phyloP scores from a whole-genome alignment of 1,140 invertebrate species.

The Neuroterus valhalla region DNA sequence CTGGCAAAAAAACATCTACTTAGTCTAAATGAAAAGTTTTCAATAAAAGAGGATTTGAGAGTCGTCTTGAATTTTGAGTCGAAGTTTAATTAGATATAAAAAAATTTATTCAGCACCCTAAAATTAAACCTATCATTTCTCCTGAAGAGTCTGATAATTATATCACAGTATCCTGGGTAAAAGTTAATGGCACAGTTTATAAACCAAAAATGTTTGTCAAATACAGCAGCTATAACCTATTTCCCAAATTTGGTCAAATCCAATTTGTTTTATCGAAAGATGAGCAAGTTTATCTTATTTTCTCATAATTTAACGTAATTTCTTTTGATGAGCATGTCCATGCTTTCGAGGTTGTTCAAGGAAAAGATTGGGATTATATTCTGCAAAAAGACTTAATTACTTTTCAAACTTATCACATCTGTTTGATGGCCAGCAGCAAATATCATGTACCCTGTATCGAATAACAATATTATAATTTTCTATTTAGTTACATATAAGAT shows the following conservation, averaged over 20 bases:
- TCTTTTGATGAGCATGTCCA: background rate
- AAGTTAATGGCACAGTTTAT: background rate
- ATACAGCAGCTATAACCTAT: background rate
- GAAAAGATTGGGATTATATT: background rate
- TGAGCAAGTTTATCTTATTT: background rate
- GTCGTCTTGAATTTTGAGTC: background rate
- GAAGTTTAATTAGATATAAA: background rate
- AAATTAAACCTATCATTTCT: background rate
- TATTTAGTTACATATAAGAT: too few species aligned
- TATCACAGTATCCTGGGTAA: background rate
- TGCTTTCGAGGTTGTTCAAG: slow-evolving; percentile 1
- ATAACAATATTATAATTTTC: background rate
- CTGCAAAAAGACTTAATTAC: background rate
- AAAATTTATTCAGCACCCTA: background rate
- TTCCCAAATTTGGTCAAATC: slow-evolving; percentile 12
- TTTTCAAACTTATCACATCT: slow-evolving; percentile 1
- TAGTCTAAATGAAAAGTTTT: background rate
- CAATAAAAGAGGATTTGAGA: background rate
- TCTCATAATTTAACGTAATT: background rate
- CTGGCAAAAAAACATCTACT: slow-evolving; percentile 19
- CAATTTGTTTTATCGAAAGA: background rate
- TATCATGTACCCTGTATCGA: background rate
- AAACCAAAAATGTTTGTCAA: slow-evolving; percentile 2
- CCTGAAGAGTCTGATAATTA: background rate
- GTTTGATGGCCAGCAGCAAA: background rate